Evolutionary conservation across 2,113 vertebrate genomes (phyloP), one percentile per base, ranked within the genome.

Genomic region (Glareola pratincola): DNA sequence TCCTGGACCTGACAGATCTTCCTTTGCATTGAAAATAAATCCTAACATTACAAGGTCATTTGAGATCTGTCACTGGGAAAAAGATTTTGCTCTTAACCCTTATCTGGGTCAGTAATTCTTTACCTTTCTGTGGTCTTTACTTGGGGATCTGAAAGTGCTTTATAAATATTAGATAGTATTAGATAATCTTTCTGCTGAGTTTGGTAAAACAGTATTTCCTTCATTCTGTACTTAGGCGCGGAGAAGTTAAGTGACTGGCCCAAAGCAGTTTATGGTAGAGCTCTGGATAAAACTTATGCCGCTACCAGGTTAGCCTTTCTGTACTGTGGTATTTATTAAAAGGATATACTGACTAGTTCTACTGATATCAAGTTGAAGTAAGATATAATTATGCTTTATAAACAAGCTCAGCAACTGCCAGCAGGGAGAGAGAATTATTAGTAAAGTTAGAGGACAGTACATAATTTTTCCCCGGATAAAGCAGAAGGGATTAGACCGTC

Each of bases 21-120:
- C 81, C 51, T 94, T 90, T 88, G 82, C 59, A 4, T 69, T 80
- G 85, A 93, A 90, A 96, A 79, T 93, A 92, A 95, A 96, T 94
- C 90, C 82, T 66, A 74, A 90, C 67, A 13, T 83, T 92, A 74
- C 88, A 94, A 95, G 92, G 95, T 95, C 96, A 62, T 68, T 89
- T 64, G 80, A 82, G 74, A 87, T 84, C 76, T 96, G 82, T 88
- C 90, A 64, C 13, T 87, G 68, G 84, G 67, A 88, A 93, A 91
- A 84, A 51, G 39, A 56, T 59, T 90, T 92, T 56, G 30, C 59
- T 92, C 68, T 81, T 93, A 92, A 95, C 78, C 82, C 67, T 92
- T 93, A 72, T 90, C 82, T 88, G 85, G 63, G 68, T 93, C 94
- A 92, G 51, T 71, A 10, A 68, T 56, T 92, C 81, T 80, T 84